Base-by-base conservation (phyloP, 2,797 vertebrate genomes). In the Acrocephalus scirpaceus region DNA sequence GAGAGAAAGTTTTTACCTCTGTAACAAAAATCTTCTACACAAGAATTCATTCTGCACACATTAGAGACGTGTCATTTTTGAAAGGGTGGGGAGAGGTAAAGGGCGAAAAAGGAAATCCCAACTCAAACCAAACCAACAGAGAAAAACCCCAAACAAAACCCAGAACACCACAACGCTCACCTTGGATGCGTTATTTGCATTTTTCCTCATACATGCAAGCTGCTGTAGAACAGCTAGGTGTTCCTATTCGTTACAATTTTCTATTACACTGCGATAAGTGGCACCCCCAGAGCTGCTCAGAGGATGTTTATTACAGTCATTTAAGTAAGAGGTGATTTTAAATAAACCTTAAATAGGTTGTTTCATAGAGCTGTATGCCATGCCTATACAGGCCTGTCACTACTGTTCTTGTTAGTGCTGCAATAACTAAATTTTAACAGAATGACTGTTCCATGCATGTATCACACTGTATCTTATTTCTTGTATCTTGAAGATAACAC, bases 291-390 rank as follows among this genome's bases (percentile, higher is more conserved):
- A 91, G 96, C 97, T 98, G 97, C 97, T 98, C 96, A 96, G 97
- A 91, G 93, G 97, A 97, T 98, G 98, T 98, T 99, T 98, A 99
- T 99, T 99, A 98, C 98, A 97, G 97, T 97, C 98, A 98, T 98
- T 99, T 99, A 99, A 99, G 98, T 98, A 98, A 98, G 98, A 99
- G 98, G 98, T 99, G 98, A 98, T 99, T 99, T 99, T 38, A 38
- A 38, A 38, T 38, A 38, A 38, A 98, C 98, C 98, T 99, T 98
- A 98, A 99, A 98, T 98, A 98, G 98, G 98, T 98, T 99, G 98
- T 99, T 99, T 98, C 98, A 38, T 38, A 38, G 10, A 38, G 38
- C 40, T 42, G 40, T 42, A 42, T 38, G 38, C 38, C 38, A 38
- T 38, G 97, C 98, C 98, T 98, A 98, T 97, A 98, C 88, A 95